Conservation (phyloP, 2,888 invertebrate genomes). For the Ochlodes sylvanus region DNA sequence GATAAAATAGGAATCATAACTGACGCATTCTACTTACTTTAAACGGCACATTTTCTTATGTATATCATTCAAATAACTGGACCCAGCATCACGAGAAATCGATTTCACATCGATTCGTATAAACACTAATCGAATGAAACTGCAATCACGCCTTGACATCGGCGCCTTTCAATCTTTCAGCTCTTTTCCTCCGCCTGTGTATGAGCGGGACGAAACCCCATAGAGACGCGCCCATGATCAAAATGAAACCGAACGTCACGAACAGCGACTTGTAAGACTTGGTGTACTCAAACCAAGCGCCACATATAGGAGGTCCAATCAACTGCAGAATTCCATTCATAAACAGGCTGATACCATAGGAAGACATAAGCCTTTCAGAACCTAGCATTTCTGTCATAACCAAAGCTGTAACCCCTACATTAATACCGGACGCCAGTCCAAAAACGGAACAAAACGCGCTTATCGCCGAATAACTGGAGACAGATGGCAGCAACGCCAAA, state of each 20-base stretch:
- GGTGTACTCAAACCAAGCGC: conserved; percentile 87
- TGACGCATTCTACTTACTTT: neutral
- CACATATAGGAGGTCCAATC: conserved; percentile 93
- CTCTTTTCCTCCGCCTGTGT: conserved; percentile 66
- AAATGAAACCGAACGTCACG: conserved; percentile 88
- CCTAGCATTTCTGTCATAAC: conserved; percentile 96
- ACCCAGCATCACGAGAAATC: conserved; percentile 10
- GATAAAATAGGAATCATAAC: conserved; percentile 1
- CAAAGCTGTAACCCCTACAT: conserved; percentile 94
- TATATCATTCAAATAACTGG: conserved; percentile 9
- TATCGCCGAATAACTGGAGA: conserved; percentile 86
- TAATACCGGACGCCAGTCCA: conserved; percentile 93
- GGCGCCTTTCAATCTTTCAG: conserved; percentile 46
- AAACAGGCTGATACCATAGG: conserved; percentile 94
- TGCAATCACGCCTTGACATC: conserved; percentile 58
- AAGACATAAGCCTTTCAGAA: conserved; percentile 92
- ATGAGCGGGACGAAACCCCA: conserved; percentile 92
- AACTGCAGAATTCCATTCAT: conserved; percentile 93
- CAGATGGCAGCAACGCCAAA: conserved; percentile 88
- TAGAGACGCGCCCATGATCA: conserved; percentile 89
- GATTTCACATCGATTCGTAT: conserved; percentile 8
- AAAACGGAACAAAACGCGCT: conserved; percentile 90
- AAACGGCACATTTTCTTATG: neutral
- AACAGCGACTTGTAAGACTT: conserved; percentile 89
- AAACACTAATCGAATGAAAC: conserved; percentile 18